Base-by-base conservation (phyloP, 1,140 invertebrate species). In the Aphelenchoides fujianensis region DNA sequence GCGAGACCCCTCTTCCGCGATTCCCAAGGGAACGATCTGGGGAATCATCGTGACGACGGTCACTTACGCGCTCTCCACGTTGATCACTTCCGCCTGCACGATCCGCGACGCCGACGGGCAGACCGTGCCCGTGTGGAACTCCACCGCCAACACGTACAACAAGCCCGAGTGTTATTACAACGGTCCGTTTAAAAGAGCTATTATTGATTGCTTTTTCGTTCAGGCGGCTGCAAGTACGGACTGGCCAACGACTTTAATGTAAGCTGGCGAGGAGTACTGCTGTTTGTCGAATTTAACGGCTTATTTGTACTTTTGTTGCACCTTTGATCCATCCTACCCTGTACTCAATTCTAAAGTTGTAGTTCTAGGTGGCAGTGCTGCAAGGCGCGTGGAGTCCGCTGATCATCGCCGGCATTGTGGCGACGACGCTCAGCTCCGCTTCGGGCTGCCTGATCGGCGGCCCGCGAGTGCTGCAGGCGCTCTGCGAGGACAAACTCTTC, bases 1-100 rank as follows among this genome's bases (percentile, higher is more conserved):
- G 12, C 12, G 54, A 87, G 92, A 97, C 87, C 92, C 95, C 5
- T 90, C 90, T 0, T 88, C 86, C 27, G 91, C 92, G 0, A 95
- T 79, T 30, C 78, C 78, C 5, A 72, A 35, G 34, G 80, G 79
- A 53, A 81, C 79, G 12, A 67, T 81, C 31, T 74, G 66, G 66
- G 76, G 81, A 2, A 81, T 81, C 27, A 64, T 68, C 1, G 67
- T 83, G 12, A 81, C 79, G 2, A 83, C 79, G 27, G 16, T 72
- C 30, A 69, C 69, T 19, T 80, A 80, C 52, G 30, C 52, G 19
- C 48, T 79, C 52, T 68, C 66, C 34, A 81, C 83, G 72, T 41
- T 80, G 7, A 70, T 70, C 12, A 70, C 79, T n/a, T 79, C 74
- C 27, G 63, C 75, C n/a, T 73, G 71, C 19, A 81, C 74, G 2